phyloP scores from a whole-genome alignment of 2,888 invertebrate species.

The Scrobipalpa costella region DNA sequence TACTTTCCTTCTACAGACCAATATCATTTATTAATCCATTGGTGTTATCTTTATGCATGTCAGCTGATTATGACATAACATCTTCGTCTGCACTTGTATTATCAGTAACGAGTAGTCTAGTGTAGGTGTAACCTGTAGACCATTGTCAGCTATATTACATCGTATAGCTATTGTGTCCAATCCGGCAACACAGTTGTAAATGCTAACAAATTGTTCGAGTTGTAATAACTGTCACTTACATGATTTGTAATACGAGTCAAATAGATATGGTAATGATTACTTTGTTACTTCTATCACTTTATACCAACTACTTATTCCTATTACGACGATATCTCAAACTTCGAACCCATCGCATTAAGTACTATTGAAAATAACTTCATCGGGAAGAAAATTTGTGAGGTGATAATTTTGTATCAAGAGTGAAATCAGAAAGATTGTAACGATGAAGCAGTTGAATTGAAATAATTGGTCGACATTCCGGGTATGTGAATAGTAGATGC shows the following conservation, averaged over 20 bases:
- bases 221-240: conserved; percentile 9
- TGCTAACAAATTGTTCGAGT: conserved; percentile 30
- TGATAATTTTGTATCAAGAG: neutral
- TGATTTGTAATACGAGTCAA: too few species aligned
- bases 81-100: neutral
- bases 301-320: too few species aligned
- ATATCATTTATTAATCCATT: neutral
- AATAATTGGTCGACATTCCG: conserved; percentile 22
- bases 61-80: conserved; percentile 24
- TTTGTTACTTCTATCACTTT: too few species aligned
- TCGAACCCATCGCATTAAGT: too few species aligned
- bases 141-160: neutral
- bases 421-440: neutral
- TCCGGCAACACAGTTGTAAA: conserved; percentile 31
- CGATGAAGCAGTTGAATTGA: conserved; percentile 4
- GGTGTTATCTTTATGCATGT: neutral
- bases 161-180: neutral
- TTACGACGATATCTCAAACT: too few species aligned
- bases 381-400: neutral
- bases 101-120: neutral
- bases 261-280: too few species aligned
- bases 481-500: neutral
- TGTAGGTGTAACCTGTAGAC: neutral
- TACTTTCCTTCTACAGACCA: neutral
- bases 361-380: too few species aligned